Base-by-base conservation (phyloP, 1,140 invertebrate genomes). In the Rhopalosiphum padi region DNA sequence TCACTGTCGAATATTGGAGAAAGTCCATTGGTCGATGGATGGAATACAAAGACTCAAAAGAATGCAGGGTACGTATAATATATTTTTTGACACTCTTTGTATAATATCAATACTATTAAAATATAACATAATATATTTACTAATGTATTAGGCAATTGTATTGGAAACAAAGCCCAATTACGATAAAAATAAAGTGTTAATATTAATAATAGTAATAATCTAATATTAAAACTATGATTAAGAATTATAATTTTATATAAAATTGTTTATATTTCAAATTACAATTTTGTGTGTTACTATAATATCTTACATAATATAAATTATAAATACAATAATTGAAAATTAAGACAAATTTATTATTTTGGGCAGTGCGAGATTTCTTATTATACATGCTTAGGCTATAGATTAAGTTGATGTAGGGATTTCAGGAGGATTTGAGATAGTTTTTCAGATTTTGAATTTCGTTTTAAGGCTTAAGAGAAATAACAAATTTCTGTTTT, bases 1-100 rank as follows among this genome's bases (percentile, higher is more conserved):
- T 98, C 95, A 96, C 97, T 46, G 95, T 99, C 0, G 98, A 99
- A 95, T 99, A 99, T 95, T 98, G 97, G 97, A 95, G 98, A 23
- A 95, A 96, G 30, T 95, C 96, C 0, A 95, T 97, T 21, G 96
- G 96, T 41, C 96, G 96, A 91, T 98, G 98, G 98, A 96, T 97
- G 93, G 96, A 97, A 93, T 98, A 98, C 95, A 97, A 97, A 95
- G 97, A 98, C 95, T 96, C 97, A 15, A 96, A 96, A 94, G 97
- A 97, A 90, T 96, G 97, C 94, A 96, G 97, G 96, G 98, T 98
- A 82, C n/a, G 46, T 46, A 30, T 86, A 46, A 2, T 51, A 51
- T 51, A 51, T 51, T 0, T 3, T 18, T 18, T 15, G 0, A 51
- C 0, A 51, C 2, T 51, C 48, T 51, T 15, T 0, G 15, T 51